Evolutionary conservation across 2,113 vertebrate species (phyloP), one percentile per base, ranked within the genome.

Genomic region (Miniopterus natalensis): DNA sequence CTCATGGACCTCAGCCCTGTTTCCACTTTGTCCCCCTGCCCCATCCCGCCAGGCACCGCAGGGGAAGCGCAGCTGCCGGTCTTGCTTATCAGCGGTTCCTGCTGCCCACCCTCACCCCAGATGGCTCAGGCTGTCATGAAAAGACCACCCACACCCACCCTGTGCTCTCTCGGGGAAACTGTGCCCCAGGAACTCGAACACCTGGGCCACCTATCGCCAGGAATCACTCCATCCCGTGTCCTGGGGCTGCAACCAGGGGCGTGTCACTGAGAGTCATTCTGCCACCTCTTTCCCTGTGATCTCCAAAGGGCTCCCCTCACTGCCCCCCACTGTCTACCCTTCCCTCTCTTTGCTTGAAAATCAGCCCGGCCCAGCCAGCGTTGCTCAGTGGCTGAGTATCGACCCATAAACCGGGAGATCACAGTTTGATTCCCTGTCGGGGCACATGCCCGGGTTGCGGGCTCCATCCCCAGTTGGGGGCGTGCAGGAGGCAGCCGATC

Each of bases 131-230:
- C 2, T 42, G 3, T 29, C 27, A 1, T n/a, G 84, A 70, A 25
- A 17, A 10, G 27, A 14, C 14, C 13, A 21, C 15, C 18, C 6
- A 2, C 11, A 31, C 14, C 23, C 42, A 17, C 11, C 27, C 57
- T 8, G 29, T 8, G 71, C 23, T 65, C 40, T 23, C 5, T 53
- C n/a, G 51, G 0, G 1, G 29, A 8, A 36, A 23, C 75, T 40
- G 6, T 68, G 40, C 40, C 42, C 29, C 29, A 42, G 59, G 17
- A 53, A 36, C 66, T 79, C 20, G 20, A n/a, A 31, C 36, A 8
- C 3, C 3, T 4, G 1, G 10, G 8, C 7, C 15, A 0, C 15
- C 21, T 23, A 4, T 8, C 1, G 1, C 42, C 75, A 10, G 5
- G 29, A 17, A 18, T 9, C 27, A 13, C 4, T 6, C 49, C 8